Conservation (phyloP, 2,797 vertebrate species). For the Cryptoprocta ferox region DNA sequence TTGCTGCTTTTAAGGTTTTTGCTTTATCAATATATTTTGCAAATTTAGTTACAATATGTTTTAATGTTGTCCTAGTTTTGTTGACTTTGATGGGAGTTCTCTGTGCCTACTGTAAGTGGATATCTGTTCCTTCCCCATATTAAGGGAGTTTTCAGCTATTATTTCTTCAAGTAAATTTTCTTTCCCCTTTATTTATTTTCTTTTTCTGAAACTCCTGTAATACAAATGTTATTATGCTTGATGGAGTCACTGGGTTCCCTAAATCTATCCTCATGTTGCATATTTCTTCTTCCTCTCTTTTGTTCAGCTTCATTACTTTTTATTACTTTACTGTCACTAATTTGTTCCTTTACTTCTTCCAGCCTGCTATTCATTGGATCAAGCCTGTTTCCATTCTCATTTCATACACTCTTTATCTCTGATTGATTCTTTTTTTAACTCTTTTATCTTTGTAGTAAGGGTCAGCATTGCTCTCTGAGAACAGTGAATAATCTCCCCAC, state of each 20-base stretch:
- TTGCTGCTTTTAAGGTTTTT: neutral
- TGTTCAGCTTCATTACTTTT: neutral
- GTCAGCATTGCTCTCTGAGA: neutral
- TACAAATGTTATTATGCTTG: neutral
- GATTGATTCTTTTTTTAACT: neutral
- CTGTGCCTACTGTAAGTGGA: neutral
- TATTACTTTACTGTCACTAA: neutral
- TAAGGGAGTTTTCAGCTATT: neutral
- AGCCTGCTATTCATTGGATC: neutral
- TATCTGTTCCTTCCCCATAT: neutral
- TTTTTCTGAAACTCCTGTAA: neutral
- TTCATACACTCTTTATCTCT: neutral
- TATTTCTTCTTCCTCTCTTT: neutral
- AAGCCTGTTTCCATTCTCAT: neutral
- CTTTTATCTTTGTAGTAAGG: neutral
- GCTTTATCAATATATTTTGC: neutral
- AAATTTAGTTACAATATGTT: neutral
- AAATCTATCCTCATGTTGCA: neutral
- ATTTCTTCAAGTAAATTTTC: neutral
- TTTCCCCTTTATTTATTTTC: neutral
- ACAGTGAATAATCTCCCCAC: neutral
- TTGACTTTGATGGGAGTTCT: neutral
- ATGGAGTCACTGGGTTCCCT: neutral
- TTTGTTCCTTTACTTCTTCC: neutral
- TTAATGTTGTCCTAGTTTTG: neutral